A percentile compares a stretch with the other conserved stretches of the same genome.
Evolutionary conservation across 2,888 invertebrate genomes (phyloP).

Genomic region (Cephus pulcher): DNA sequence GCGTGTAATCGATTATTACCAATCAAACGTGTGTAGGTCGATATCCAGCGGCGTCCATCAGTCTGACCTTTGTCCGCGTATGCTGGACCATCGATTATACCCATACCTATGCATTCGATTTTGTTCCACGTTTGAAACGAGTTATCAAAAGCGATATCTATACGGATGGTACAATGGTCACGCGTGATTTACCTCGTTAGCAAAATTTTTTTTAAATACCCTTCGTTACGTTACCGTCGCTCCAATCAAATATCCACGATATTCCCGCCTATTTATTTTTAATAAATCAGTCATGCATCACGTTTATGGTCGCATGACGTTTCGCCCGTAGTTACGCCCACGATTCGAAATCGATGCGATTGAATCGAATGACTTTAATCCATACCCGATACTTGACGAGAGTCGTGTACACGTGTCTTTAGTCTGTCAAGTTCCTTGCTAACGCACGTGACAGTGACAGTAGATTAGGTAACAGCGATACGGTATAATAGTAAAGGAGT

Average conservation of each 20-base stretch:
- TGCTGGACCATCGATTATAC: constrained; percentile 1
- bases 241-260: not conserved
- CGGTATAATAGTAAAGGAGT: not conserved
- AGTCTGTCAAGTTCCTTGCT: not conserved
- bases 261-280: not conserved
- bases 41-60: constrained; percentile 10
- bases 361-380: not conserved
- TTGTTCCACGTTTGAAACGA: not conserved
- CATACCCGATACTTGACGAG: not conserved
- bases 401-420: not conserved
- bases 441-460: not conserved
- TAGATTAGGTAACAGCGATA: not conserved
- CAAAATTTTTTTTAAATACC: not conserved
- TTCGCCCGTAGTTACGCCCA: not conserved
- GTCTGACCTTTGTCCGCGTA: constrained; percentile 1
- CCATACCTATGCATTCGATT: not conserved
- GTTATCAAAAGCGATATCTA: not conserved
- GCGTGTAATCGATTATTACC: constrained; percentile 17
- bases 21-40: constrained; percentile 1
- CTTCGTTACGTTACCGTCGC: not conserved
- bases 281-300: not conserved
- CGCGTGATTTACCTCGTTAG: not conserved
- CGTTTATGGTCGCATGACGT: not conserved
- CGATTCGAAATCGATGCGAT: not conserved
- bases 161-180: not conserved